Base-by-base conservation (phyloP, 2,888 invertebrate species). In the Dicranocentrus wangi region DNA sequence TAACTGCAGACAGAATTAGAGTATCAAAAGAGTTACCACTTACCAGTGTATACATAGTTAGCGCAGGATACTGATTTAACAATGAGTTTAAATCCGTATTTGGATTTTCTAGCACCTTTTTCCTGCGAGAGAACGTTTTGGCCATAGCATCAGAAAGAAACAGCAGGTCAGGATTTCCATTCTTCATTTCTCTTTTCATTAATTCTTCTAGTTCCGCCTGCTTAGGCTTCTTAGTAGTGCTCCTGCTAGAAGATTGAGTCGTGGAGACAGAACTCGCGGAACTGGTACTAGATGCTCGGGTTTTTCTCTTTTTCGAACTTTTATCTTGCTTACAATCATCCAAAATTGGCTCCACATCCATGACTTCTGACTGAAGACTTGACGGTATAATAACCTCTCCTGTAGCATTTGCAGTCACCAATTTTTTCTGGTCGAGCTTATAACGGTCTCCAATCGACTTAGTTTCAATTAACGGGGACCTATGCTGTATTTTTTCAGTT, bases 51-150 rank as follows among this genome's bases (percentile, higher is more conserved):
- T 55, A 68, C 2, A 42, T 7, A 7, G 17, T 39, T 8, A 75
- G 19, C 27, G 58, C 76, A 17, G 76, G 76, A 43, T 55, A 76
- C 10, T 58, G 21, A 1, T 43, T 68, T 0, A 66, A 7, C 8
- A 51, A 21, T 2, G 1, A 3, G 10, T 15, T 28, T 10, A 58
- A 17, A 17, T 39, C 42, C 10, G 13, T 15, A 3, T 39, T n/a
- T 8, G 51, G 13, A 19, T 53, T 51, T 1, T 47, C 15, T 8
- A 73, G 10, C 8, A 19, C 19, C 32, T 21, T 51, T 19, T 51
- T 47, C n/a, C 75, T 47, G 0, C 8, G 17, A n/a, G 17, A 17
- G 25, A 53, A 75, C 2, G 75, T 53, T 23, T 55, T 2, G 1
- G 19, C 60, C 39, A 71, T 42, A 2, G 19, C 23, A 8, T 39